phyloP scores from a whole-genome alignment of 2,797 vertebrate genomes.

The Ctenopoma multispine region DNA sequence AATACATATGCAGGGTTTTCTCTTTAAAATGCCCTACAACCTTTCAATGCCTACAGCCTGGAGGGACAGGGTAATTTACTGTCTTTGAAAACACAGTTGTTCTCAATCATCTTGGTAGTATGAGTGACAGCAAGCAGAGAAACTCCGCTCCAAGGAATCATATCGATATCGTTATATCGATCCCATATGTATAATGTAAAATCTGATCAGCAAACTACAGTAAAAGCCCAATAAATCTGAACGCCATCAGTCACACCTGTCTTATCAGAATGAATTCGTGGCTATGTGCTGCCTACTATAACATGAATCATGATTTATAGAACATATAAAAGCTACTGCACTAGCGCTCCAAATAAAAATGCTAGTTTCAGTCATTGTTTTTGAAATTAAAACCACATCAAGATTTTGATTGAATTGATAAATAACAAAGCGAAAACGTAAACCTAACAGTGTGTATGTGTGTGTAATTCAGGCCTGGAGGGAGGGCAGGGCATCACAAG shows the following conservation, averaged over 20 bases:
- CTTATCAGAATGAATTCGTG: conserved; percentile 41
- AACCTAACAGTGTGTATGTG: conserved; percentile 19
- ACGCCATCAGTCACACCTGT: conserved; percentile 47
- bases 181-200: conserved; percentile 42
- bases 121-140: conserved; percentile 37
- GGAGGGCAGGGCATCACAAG: conserved; percentile 83
- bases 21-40: conserved; percentile 52
- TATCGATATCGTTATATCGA: no score
- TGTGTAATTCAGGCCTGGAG: conserved; percentile 67
- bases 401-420: conserved; percentile 32
- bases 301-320: not conserved
- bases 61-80: conserved; percentile 31
- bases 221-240: conserved; percentile 49
- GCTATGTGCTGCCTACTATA: conserved; percentile 9
- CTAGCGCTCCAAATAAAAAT: not conserved
- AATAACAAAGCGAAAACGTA: conserved; percentile 11
- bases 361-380: conserved; percentile 6
- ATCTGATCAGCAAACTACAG: conserved; percentile 47
- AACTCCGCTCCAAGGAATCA: no score
- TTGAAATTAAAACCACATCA: conserved; percentile 14
- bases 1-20: conserved; percentile 53
- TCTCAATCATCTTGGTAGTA: conserved; percentile 22
- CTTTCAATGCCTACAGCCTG: conserved; percentile 32
- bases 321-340: not conserved
- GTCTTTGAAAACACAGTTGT: conserved; percentile 46